These are phyloP conservation scores for Sinohyriopsis cumingii DNA, from an alignment of 2,888 invertebrate genomes.

Conservation along the genomic window DNA sequence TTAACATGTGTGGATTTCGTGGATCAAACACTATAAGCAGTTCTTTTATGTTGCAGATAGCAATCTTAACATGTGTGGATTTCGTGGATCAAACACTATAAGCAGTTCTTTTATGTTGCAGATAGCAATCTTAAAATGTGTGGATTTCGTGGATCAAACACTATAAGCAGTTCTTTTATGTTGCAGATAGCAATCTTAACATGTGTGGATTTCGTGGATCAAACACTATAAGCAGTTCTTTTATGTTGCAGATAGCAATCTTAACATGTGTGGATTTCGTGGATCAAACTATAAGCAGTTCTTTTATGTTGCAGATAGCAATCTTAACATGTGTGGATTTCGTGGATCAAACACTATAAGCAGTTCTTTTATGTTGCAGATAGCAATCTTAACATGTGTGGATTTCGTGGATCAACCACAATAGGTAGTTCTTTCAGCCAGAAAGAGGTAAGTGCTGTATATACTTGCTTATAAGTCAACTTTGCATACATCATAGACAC, in stretches of 20 bases:
- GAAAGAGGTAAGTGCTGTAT: constrained; percentile 37
- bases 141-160: no score
- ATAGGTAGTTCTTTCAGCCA: constrained; percentile 56
- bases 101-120: no score
- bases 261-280: constrained; percentile 70
- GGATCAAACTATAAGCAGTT: constrained; percentile 68
- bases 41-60: not conserved
- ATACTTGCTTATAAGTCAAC: not conserved
- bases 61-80: no score
- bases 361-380: constrained; percentile 43
- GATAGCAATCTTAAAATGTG: no score
- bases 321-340: constrained; percentile 70
- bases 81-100: no score
- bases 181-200: constrained; percentile 58
- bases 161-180: not conserved
- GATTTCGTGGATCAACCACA: constrained; percentile 71
- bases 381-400: constrained; percentile 65
- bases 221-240: constrained; percentile 57
- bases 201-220: constrained; percentile 72
- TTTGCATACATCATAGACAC: no score
- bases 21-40: constrained; percentile 68
- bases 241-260: constrained; percentile 54
- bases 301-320: constrained; percentile 48
- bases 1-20: constrained; percentile 70
- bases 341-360: constrained; percentile 69